Evolutionary conservation across 2,113 vertebrate species (phyloP), one percentile per base, ranked within the genome.

Genomic region (Hypomesus transpacificus): DNA sequence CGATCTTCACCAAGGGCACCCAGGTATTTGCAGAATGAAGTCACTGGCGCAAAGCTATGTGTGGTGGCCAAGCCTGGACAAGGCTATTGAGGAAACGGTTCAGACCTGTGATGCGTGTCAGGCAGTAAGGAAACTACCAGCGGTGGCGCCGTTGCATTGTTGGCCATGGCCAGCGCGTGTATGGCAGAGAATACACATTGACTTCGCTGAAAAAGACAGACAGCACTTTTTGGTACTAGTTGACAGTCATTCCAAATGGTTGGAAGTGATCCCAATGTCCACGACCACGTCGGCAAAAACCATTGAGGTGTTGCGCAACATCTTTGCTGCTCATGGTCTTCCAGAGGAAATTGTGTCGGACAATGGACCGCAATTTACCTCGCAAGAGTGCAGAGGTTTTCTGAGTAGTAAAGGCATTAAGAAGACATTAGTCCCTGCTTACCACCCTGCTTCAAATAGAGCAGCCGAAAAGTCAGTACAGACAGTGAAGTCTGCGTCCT

Each of bases 201-300:
- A 66, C 14, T 66, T 66, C 51, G 64, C 28, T 6, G 64, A 66
- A 13, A 66, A 18, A 56, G 51, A 54, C 17, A 50, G 59, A 26
- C 63, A 66, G 31, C 22, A 72, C 14, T 65, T 65, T 24, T 9
- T 72, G 8, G 50, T 65, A 1, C 3, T 72, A 3, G 51, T 56
- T 1, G 52, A 65, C 61, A 72, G 70, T 11, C 70, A 65, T 7
- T 72, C 70, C 20, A 72, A 72, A 39, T 72, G 70, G 60, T 11
- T 72, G 0, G 70, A 65, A 14, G 61, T 65, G 1, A 16, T 72
- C 3, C 61, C 24, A 6, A 72, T 56, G 70, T 14, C 60, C 9
- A 31, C 70, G 1, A 72, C 60, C 1, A 65, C 70, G 1, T 11
- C 60, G 34, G 24, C 26, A 4, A 72, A 56, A 20, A 65, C 70